phyloP scores from a whole-genome alignment of 2,797 vertebrate species.

The Brachyalestes nurse region DNA sequence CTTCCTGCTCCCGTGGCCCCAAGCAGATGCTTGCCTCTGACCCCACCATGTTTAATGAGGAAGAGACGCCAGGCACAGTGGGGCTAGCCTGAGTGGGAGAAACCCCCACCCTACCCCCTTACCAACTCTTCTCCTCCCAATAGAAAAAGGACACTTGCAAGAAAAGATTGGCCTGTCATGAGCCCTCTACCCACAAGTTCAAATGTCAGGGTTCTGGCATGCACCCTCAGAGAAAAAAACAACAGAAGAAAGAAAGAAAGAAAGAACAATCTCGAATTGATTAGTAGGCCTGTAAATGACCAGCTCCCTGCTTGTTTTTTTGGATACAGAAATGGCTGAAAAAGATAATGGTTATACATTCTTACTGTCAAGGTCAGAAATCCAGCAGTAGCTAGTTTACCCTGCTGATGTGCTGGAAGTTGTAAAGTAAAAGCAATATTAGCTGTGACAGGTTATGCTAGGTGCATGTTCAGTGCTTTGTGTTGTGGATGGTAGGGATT shows the following conservation, averaged over 20 bases:
- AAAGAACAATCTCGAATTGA: slow-evolving; percentile 46
- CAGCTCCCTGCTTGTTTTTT: slow-evolving; percentile 16
- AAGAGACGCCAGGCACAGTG: slow-evolving; percentile 69
- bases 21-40: slow-evolving; percentile 59
- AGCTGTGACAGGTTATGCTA: slow-evolving; percentile 32
- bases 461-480: slow-evolving; percentile 30
- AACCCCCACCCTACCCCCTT: neutral
- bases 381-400: neutral
- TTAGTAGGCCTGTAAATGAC: slow-evolving; percentile 36
- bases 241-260: slow-evolving; percentile 9
- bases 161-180: slow-evolving; percentile 33
- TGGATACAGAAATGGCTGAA: slow-evolving; percentile 1
- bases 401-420: neutral
- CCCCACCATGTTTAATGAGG: slow-evolving; percentile 75
- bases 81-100: slow-evolving; percentile 55
- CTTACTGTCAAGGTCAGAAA: slow-evolving; percentile 10
- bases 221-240: slow-evolving; percentile 64
- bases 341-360: neutral
- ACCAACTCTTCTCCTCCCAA: neutral
- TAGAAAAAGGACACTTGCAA: slow-evolving; percentile 22
- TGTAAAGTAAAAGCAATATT: slow-evolving; percentile 10
- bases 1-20: slow-evolving; percentile 57
- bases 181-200: slow-evolving; percentile 62
- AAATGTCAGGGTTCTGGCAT: slow-evolving; percentile 63
- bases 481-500: slow-evolving; percentile 13